Evolutionary conservation across 1,140 invertebrate species (phyloP), one percentile per base, ranked within the genome.

Genomic region (Asobara japonica): DNA sequence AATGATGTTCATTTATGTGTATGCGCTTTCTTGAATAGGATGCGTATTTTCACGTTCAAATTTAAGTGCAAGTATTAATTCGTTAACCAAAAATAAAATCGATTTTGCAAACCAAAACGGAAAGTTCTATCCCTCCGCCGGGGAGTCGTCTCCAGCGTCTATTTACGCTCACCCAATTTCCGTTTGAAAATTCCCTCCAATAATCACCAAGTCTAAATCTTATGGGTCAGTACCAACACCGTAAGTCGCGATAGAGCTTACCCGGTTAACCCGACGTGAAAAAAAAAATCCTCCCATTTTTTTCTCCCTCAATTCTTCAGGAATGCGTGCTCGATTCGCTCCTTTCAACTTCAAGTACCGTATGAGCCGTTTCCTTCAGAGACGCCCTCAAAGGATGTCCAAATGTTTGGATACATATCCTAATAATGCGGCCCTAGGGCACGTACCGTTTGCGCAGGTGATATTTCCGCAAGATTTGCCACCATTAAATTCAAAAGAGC

Each of bases 331-430:
- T 56, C 25, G 51, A 56, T 56, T 56, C 51, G 51, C 10, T 56
- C 51, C 25, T 56, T 56, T 56, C 51, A 56, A 18, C 18, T 18
- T 56, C 51, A 56, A 56, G 51, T 22, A 56, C 20, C 51, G 51
- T 27, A 56, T 56, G 51, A 56, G 51, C 22, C 51, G 51, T 56
- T 56, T 56, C 8, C 51, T 56, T 56, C 25, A 18, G 18, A 25
- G 25, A 10, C 11, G 51, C 51, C 51, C 22, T 56, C 18, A 56
- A 56, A 56, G 51, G 51, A 56, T 56, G 51, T 56, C 51, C 51
- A 56, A 56, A 56, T 56, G 51, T 56, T 56, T 56, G 51, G 51
- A 56, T 56, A 56, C 22, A 56, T 56, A 56, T 56, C 51, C 51
- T 2, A 18, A 20, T 56, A 56, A 56, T 56, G 13, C 51, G 13